Evolutionary conservation across 2,888 invertebrate genomes (phyloP).

Genomic region (Limenitis camilla): DNA sequence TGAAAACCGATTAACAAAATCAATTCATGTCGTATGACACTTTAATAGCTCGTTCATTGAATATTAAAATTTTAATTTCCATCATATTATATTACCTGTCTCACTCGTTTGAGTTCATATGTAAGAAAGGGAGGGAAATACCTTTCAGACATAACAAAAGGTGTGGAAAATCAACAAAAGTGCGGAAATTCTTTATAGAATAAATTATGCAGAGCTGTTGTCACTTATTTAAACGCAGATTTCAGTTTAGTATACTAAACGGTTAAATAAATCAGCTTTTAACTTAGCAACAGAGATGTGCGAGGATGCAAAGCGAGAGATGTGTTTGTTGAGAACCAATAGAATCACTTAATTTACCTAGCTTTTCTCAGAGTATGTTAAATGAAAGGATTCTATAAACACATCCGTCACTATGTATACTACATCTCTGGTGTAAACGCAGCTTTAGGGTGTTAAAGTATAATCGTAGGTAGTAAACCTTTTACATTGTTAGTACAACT

Average conservation of each 20-base stretch:
- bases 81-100: slow-evolving; percentile 35
- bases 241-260: slow-evolving; percentile 45
- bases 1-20: neutral
- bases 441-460: too few species aligned
- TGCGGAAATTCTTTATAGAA: slow-evolving; percentile 42
- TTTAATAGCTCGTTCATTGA: slow-evolving; percentile 20
- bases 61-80: slow-evolving; percentile 45
- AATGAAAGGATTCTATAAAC: too few species aligned
- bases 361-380: too few species aligned
- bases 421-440: too few species aligned
- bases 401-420: too few species aligned
- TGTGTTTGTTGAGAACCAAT: too few species aligned
- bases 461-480: too few species aligned
- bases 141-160: slow-evolving; percentile 34
- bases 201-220: slow-evolving; percentile 56
- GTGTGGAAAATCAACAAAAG: slow-evolving; percentile 57
- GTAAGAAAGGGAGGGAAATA: slow-evolving; percentile 32
- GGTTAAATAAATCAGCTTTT: slow-evolving; percentile 28
- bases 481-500: too few species aligned
- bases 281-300: too few species aligned
- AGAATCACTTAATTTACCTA: too few species aligned
- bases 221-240: slow-evolving; percentile 51
- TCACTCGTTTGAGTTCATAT: slow-evolving; percentile 24
- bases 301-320: too few species aligned
- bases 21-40: slow-evolving; percentile 1